These are phyloP conservation scores for Nyctalus aviator DNA, from an alignment of 2,797 vertebrate genomes.

Conservation along the genomic window DNA sequence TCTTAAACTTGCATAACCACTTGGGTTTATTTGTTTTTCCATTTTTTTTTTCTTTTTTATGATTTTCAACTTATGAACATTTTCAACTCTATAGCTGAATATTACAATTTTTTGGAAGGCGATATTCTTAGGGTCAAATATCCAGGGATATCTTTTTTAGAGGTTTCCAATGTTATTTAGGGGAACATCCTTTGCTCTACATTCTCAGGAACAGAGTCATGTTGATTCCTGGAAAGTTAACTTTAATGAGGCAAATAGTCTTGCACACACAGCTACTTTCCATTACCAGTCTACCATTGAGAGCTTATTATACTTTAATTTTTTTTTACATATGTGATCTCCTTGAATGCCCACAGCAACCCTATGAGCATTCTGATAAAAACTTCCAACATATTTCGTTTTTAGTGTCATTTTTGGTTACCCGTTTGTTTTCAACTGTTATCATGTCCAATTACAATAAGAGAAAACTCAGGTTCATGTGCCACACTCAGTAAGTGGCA, in stretches of 20 bases:
- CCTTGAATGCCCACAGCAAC: background rate
- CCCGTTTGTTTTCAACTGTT: background rate
- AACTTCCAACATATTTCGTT: background rate
- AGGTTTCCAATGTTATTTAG: background rate
- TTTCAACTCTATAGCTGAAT: background rate
- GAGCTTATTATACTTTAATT: background rate
- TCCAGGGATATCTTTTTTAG: background rate
- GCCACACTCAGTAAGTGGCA: background rate
- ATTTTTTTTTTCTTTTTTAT: background rate
- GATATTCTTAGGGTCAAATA: background rate
- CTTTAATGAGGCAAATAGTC: background rate
- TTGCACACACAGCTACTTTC: background rate
- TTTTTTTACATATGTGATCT: background rate
- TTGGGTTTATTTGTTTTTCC: background rate
- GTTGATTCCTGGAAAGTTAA: slow-evolving; percentile 30
- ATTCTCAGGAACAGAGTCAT: background rate
- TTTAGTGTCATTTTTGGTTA: background rate
- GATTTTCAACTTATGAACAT: background rate
- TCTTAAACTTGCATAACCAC: background rate
- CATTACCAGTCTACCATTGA: background rate
- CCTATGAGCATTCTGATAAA: background rate
- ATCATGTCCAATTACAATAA: background rate
- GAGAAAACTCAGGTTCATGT: background rate
- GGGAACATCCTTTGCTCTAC: background rate
- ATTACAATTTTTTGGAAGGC: background rate